These are phyloP conservation scores for Leptinotarsa texana DNA, from an alignment of 1,140 invertebrate genomes.

Conservation along the genomic window DNA sequence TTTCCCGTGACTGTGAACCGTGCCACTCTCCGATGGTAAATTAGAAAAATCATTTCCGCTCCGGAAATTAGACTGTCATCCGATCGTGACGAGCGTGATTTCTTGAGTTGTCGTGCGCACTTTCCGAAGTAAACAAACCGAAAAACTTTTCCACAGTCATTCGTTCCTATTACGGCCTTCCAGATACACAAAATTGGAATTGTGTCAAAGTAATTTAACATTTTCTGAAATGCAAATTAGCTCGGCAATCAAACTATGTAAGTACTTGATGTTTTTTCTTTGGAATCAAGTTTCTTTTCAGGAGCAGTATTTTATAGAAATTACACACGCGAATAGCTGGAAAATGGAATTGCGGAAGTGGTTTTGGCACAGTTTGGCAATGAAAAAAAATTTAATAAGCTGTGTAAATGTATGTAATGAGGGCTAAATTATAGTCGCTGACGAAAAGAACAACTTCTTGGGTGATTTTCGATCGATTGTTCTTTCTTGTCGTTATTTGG, in stretches of 20 bases:
- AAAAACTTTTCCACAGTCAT: conserved; percentile 23
- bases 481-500: too few species aligned
- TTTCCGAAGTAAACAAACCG: too few species aligned
- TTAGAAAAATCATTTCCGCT: conserved; percentile 16
- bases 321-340: not conserved
- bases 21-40: not conserved
- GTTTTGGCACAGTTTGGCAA: not conserved
- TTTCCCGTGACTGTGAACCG: not conserved
- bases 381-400: not conserved
- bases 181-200: conserved; percentile 17
- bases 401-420: not conserved
- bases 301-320: not conserved
- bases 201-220: conserved; percentile 28
- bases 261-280: not conserved
- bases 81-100: conserved; percentile 6
- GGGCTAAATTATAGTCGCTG: too few species aligned
- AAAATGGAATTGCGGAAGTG: not conserved
- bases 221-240: conserved; percentile 22
- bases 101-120: not conserved
- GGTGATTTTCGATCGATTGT: too few species aligned
- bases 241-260: not conserved
- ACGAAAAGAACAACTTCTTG: too few species aligned
- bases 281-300: not conserved
- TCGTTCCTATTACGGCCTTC: conserved; percentile 7
- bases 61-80: conserved; percentile 17